Evolutionary conservation across 2,113 vertebrate genomes (phyloP).

Genomic region (Columba livia): DNA sequence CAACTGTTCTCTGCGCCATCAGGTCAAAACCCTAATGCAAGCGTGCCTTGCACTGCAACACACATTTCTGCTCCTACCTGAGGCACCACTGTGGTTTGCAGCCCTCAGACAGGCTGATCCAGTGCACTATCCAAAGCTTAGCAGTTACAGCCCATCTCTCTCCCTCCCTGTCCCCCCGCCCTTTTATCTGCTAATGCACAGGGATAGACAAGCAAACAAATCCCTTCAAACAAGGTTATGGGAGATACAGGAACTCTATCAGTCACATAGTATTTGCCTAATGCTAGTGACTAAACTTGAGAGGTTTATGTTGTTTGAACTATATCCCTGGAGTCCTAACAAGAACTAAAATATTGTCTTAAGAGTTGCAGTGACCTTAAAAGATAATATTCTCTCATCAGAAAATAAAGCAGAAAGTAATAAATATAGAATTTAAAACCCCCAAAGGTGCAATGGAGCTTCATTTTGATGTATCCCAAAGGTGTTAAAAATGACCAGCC

Average conservation of each 20-base stretch:
- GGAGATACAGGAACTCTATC: slow-evolving; percentile 8
- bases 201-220: slow-evolving; percentile 31
- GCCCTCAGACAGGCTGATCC: neutral
- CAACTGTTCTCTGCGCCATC: neutral
- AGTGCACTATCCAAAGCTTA: neutral
- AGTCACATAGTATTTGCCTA: slow-evolving; percentile 13
- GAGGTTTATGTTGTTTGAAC: slow-evolving; percentile 43
- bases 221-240: slow-evolving; percentile 44
- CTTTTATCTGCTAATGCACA: slow-evolving; percentile 11
- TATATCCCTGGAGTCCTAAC: neutral
- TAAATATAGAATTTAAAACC: neutral
- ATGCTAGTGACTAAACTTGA: neutral
- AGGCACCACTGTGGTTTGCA: neutral
- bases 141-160: neutral
- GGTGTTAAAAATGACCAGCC: neutral
- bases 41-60: neutral
- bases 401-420: neutral
- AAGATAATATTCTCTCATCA: neutral
- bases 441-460: neutral
- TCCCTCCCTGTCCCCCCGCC: neutral
- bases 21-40: slow-evolving; percentile 15
- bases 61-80: neutral
- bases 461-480: neutral
- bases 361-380: neutral
- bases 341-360: neutral